phyloP scores from a whole-genome alignment of 1,140 invertebrate species.

The Caerostris darwini region DNA sequence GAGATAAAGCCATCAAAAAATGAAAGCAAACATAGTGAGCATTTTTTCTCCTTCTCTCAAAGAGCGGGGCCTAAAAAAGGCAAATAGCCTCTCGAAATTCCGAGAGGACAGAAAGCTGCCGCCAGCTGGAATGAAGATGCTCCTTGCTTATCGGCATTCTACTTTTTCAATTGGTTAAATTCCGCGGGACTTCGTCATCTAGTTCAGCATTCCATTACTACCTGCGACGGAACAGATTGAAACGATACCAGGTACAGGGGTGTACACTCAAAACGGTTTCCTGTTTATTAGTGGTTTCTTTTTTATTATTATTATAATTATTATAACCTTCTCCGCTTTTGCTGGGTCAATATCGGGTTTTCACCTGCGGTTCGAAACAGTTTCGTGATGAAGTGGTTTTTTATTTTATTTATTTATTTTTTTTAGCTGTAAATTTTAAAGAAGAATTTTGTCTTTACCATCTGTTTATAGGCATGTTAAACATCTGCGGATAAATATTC shows the following conservation, averaged over 20 bases:
- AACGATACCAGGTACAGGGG: background rate
- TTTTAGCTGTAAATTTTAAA: background rate
- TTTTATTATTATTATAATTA: background rate
- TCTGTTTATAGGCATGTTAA: too few species aligned
- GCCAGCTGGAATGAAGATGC: background rate
- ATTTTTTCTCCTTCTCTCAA: background rate
- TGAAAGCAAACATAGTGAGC: background rate
- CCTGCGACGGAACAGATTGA: background rate
- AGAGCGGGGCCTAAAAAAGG: slow-evolving; percentile 43
- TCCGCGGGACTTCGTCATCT: slow-evolving; percentile 3
- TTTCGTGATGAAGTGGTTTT: background rate
- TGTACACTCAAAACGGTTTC: background rate
- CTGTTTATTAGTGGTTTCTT: background rate
- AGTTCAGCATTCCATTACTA: background rate
- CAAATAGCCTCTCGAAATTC: slow-evolving; percentile 42
- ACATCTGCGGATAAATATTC: too few species aligned
- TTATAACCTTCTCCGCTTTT: background rate
- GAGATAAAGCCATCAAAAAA: background rate
- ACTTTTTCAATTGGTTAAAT: background rate
- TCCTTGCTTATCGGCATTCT: background rate
- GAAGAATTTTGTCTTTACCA: too few species aligned
- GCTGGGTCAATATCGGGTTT: slow-evolving; percentile 17
- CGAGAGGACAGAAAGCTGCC: slow-evolving; percentile 39
- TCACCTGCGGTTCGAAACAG: background rate
- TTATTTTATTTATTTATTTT: background rate